A percentile compares a stretch with the other conserved stretches of the same genome.
Conservation (phyloP, 1,140 invertebrate species). For the Hyles euphorbiae region DNA sequence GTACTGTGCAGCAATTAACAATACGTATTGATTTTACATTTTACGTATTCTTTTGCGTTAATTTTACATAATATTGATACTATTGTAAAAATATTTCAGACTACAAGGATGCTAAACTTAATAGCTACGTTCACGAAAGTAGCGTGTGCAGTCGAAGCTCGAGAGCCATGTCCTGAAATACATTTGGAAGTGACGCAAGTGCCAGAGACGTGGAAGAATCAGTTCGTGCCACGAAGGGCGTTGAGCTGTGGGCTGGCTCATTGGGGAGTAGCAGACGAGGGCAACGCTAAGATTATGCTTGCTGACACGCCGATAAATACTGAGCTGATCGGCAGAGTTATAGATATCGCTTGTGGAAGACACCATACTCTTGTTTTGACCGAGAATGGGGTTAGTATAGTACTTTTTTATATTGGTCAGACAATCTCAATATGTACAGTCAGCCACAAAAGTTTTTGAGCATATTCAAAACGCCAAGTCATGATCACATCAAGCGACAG, state of each 20-base stretch:
- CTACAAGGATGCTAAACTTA: slow-evolving; percentile 51
- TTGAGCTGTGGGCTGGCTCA: slow-evolving; percentile 54
- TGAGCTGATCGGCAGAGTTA: slow-evolving; percentile 51
- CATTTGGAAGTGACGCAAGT: slow-evolving; percentile 30
- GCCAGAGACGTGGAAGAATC: slow-evolving; percentile 55
- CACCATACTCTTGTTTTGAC: slow-evolving; percentile 62
- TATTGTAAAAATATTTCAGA: slow-evolving; percentile 33
- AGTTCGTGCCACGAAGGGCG: slow-evolving; percentile 37
- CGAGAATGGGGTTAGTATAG: slow-evolving; percentile 56
- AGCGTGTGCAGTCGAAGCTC: slow-evolving; percentile 40
- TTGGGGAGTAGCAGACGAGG: slow-evolving; percentile 56
- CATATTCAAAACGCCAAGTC: no score
- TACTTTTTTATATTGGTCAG: background rate
- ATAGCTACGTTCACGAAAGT: slow-evolving; percentile 57
- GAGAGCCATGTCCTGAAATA: slow-evolving; percentile 48
- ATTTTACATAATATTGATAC: background rate
- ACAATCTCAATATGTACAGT: no score
- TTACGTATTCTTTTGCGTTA: no score
- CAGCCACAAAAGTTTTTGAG: no score
- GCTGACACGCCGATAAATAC: slow-evolving; percentile 46
- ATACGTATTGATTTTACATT: no score
- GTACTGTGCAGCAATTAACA: no score
- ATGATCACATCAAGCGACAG: no score
- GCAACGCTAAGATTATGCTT: slow-evolving; percentile 52
- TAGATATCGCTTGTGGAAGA: slow-evolving; percentile 59